A percentile compares a stretch with the other conserved stretches of the same genome.
Conservation (phyloP, 1,140 invertebrate genomes). For the Drosophila neocordata region DNA sequence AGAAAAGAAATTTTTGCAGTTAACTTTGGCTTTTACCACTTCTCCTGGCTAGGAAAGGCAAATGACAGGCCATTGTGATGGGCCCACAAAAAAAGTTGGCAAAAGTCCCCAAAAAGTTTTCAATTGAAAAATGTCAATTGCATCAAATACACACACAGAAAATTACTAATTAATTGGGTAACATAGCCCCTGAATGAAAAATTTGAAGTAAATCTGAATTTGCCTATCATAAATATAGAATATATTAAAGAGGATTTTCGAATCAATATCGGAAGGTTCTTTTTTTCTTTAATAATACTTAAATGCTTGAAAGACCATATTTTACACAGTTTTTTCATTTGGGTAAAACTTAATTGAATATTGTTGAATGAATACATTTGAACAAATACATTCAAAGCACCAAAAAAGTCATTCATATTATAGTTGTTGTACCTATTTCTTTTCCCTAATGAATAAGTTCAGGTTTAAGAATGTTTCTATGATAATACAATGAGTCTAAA, state of each 20-base stretch:
- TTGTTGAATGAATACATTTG: no score
- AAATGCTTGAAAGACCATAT: background rate
- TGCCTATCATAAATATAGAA: background rate
- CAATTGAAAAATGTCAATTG: conserved; percentile 3
- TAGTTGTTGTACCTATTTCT: no score
- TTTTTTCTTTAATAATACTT: no score
- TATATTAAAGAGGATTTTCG: no score
- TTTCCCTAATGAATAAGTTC: no score
- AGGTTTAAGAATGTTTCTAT: no score
- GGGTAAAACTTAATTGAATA: no score
- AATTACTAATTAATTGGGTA: background rate
- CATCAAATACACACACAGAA: background rate
- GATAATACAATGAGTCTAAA: no score
- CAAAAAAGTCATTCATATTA: no score
- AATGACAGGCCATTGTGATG: conserved; percentile 3
- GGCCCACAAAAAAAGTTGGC: background rate
- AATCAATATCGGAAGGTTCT: no score
- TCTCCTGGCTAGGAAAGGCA: conserved; percentile 1
- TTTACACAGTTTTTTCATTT: no score
- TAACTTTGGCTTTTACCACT: conserved; percentile 9
- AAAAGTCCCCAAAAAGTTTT: conserved; percentile 3
- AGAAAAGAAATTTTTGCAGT: conserved; percentile 7
- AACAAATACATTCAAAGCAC: no score
- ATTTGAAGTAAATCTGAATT: background rate
- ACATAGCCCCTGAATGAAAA: background rate